A percentile compares a stretch with the other conserved stretches of the same genome.
Conservation (phyloP, 2,113 vertebrate species). For the Sciurus niger region DNA sequence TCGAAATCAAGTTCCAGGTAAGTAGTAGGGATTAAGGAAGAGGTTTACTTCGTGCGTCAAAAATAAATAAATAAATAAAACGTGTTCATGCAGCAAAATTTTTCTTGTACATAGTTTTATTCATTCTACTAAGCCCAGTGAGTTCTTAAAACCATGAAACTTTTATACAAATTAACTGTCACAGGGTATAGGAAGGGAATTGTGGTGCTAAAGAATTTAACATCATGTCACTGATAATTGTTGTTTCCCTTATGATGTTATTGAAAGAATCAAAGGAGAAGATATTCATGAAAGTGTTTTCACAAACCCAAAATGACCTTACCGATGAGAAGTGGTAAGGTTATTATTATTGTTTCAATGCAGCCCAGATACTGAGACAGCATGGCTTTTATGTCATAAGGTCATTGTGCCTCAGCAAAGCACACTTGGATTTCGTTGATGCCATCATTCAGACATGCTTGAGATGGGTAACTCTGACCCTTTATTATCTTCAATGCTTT, state of each 20-base stretch:
- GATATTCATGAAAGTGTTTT: neutral
- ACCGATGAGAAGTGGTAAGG: neutral
- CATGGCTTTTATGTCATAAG: neutral
- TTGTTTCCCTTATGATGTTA: neutral
- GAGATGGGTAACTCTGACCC: neutral
- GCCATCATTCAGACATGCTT: neutral
- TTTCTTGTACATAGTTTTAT: neutral
- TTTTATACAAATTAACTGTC: neutral
- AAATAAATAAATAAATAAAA: neutral
- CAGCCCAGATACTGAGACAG: neutral
- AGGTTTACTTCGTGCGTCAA: neutral
- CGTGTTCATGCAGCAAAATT: neutral
- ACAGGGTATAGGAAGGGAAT: neutral
- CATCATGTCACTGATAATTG: neutral
- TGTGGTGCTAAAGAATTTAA: neutral
- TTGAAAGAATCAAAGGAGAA: neutral
- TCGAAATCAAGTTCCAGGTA: slow-evolving; percentile 25
- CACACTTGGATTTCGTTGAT: neutral
- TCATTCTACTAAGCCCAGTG: neutral
- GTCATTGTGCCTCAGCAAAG: neutral
- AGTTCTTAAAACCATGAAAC: neutral
- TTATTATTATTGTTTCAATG: slow-evolving; percentile 18
- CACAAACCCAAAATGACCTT: neutral
- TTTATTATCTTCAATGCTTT: slow-evolving; percentile 17
- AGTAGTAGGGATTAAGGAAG: neutral